Base-by-base conservation (phyloP, 1,140 invertebrate species). In the Calephelis virginiensis region DNA sequence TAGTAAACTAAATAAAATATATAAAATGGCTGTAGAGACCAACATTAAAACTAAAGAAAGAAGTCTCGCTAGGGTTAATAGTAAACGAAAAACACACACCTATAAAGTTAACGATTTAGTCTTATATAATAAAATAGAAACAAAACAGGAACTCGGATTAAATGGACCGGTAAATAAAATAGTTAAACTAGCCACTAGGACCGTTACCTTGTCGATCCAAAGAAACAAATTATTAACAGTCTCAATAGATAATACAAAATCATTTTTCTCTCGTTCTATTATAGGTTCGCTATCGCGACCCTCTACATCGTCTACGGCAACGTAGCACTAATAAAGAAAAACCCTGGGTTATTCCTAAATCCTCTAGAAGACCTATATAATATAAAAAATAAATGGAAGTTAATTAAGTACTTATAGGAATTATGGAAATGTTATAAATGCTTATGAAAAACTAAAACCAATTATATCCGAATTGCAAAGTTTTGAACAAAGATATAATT, bases 331-430 rank as follows among this genome's bases (percentile, higher is more conserved):
- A 53, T 53, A 10, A 28, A 28, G 49, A 53, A 53, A 53, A 53
- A 53, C 49, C 49, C 49, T 13, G 49, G 49, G n/a, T 53, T 53
- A 53, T 53, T 53, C 14, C 49, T 53, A 28, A 53, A 53, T 28
- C 49, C n/a, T 4, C 14, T 53, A 28, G 49, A 13, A 53, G 49
- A 53, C n/a, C 49, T 53, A 10, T 53, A 17, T 53, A 53, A 53
- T 28, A 10, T 13, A 8, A 53, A 53, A 9, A 53, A 53, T 9
- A 28, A 28, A 11, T 53, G 49, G 13, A n/a, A n/a, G n/a, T n/a
- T n/a, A 53, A 53, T 53, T 53, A 28, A 13, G 14, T 28, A 53
- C 13, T 28, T 53, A 53, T 13, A 14, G 49, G 8, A 53, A 53
- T 9, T 53, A 53, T 10, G 49, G n/a, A 53, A 53, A 10, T 9